A percentile compares a stretch with the other conserved stretches of the same genome.
Evolutionary conservation across 2,888 invertebrate species (phyloP).

Genomic region (Galerucella calmariensis): DNA sequence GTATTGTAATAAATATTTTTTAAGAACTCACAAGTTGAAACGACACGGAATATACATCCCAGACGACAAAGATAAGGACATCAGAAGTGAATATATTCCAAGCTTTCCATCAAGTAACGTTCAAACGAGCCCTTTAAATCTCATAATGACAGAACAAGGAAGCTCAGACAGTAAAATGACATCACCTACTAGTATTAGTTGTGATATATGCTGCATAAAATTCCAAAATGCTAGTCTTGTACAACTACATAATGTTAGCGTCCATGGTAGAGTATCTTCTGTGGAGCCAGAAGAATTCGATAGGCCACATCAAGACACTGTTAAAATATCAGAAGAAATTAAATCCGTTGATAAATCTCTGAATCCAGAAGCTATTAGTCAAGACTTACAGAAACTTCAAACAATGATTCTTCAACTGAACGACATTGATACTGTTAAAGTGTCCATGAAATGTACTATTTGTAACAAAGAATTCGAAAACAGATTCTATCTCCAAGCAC

Average conservation of each 20-base stretch:
- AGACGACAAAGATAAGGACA: conserved; percentile 68
- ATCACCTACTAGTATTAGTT: conserved; percentile 66
- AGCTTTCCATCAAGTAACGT: conserved; percentile 62
- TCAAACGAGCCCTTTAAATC: conserved; percentile 82
- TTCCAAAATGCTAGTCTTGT: conserved; percentile 66
- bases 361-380: conserved; percentile 76
- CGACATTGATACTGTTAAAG: conserved; percentile 75
- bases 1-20: conserved; percentile 92
- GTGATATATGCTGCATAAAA: conserved; percentile 67
- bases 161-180: conserved; percentile 68
- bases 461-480: conserved; percentile 80
- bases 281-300: conserved; percentile 56
- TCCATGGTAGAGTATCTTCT: conserved; percentile 57
- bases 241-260: conserved; percentile 63
- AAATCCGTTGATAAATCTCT: conserved; percentile 55
- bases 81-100: conserved; percentile 62
- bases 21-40: conserved; percentile 91
- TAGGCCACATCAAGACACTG: conserved; percentile 42
- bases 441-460: conserved; percentile 70
- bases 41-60: conserved; percentile 85
- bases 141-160: conserved; percentile 77
- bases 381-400: conserved; percentile 88
- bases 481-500: conserved; percentile 76
- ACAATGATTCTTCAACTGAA: conserved; percentile 91
- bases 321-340: conserved; percentile 40